These are phyloP conservation scores for Athripsodes cinereus DNA, from an alignment of 2,888 invertebrate genomes.

Conservation along the genomic window DNA sequence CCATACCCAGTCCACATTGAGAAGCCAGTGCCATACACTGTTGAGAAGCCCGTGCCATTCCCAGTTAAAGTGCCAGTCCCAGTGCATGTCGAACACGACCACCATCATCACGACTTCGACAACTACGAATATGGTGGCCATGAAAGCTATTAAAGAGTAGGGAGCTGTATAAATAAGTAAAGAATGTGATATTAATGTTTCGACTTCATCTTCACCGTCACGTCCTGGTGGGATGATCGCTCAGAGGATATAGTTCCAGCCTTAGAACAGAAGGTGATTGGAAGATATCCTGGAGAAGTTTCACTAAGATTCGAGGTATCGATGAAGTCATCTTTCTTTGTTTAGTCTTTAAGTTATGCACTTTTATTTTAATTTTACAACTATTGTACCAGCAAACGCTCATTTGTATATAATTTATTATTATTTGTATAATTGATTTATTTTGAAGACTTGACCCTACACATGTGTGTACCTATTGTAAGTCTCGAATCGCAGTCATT, in stretches of 20 bases:
- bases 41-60: constrained; percentile 57
- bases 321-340: constrained; percentile 14
- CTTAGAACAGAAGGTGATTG: constrained; percentile 21
- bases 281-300: constrained; percentile 35
- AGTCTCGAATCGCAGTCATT: neutral
- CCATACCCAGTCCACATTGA: constrained; percentile 61
- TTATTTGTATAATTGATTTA: neutral
- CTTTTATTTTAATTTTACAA: constrained; percentile 11
- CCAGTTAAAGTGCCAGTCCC: constrained; percentile 58
- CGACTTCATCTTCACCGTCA: constrained; percentile 1
- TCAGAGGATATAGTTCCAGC: constrained; percentile 27
- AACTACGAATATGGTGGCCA: constrained; percentile 42
- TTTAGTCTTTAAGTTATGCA: constrained; percentile 24
- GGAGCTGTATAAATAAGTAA: constrained; percentile 39
- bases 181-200: constrained; percentile 44
- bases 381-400: neutral
- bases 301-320: constrained; percentile 18
- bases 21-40: constrained; percentile 57
- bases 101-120: constrained; percentile 29
- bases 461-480: too few species aligned
- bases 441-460: too few species aligned
- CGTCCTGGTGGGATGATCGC: constrained; percentile 10
- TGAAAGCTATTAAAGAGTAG: constrained; percentile 50
- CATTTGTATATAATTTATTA: constrained; percentile 1
- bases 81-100: constrained; percentile 39